Evolutionary conservation across 2,113 vertebrate genomes (phyloP).

Genomic region (Nibea albiflora): DNA sequence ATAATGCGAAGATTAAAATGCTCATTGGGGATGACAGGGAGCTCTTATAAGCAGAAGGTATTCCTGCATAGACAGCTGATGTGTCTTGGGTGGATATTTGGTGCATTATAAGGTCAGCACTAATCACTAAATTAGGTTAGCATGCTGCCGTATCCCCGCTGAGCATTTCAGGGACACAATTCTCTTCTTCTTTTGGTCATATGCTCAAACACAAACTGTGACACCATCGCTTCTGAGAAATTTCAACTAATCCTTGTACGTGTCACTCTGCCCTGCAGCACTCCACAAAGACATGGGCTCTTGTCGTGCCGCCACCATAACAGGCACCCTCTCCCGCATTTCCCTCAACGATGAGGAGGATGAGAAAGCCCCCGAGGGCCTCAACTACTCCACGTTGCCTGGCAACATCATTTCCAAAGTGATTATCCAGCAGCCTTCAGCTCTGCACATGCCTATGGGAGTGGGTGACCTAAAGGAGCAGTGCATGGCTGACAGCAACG

Average conservation of each 20-base stretch:
- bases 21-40: constrained; percentile 23
- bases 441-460: constrained; percentile 94
- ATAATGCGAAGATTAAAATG: constrained; percentile 59
- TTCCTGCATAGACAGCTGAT: constrained; percentile 44
- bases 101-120: constrained; percentile 59
- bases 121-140: constrained; percentile 31
- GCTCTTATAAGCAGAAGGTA: constrained; percentile 41
- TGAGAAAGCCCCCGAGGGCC: constrained; percentile 92
- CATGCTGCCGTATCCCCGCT: background rate
- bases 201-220: constrained; percentile 26
- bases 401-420: constrained; percentile 99
- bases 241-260: constrained; percentile 54
- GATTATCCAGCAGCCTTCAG: constrained; percentile 96
- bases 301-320: constrained; percentile 96
- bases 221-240: constrained; percentile 40
- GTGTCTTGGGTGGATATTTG: constrained; percentile 27
- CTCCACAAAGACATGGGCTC: constrained; percentile 98
- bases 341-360: constrained; percentile 98
- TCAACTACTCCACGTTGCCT: constrained; percentile 97
- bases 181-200: constrained; percentile 41
- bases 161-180: constrained; percentile 23
- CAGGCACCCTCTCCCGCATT: constrained; percentile 97
- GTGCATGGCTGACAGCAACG: constrained; percentile 89
- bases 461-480: constrained; percentile 92
- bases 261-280: constrained; percentile 82